These are phyloP conservation scores for Eilema sororculum DNA, from an alignment of 2,888 invertebrate species.

Conservation along the genomic window DNA sequence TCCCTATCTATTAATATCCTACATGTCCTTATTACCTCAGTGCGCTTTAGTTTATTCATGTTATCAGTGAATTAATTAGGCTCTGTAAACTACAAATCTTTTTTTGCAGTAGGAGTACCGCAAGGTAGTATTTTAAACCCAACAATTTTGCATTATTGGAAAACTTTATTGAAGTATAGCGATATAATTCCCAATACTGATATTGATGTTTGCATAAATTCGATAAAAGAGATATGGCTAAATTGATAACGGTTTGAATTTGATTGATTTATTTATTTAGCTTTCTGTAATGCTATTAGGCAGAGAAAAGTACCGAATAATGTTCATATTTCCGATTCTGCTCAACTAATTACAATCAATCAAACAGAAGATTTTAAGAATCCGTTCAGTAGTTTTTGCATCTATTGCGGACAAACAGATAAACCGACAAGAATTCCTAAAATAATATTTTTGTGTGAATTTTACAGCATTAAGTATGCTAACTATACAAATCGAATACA, in stretches of 20 bases:
- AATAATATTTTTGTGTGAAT: no score
- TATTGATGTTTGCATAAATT: background rate
- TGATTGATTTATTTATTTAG: constrained; percentile 8
- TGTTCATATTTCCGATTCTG: no score
- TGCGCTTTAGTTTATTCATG: background rate
- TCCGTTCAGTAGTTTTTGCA: no score
- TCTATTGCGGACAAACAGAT: no score
- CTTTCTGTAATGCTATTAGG: constrained; percentile 1
- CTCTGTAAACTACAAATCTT: background rate
- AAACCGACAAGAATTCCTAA: no score
- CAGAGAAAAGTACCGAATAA: background rate
- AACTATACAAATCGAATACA: no score
- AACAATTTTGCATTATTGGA: background rate
- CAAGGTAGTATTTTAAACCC: background rate
- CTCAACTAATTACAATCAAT: no score
- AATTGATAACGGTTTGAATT: constrained; percentile 14
- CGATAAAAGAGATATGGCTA: constrained; percentile 6
- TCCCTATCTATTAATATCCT: background rate
- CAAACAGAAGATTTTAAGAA: no score
- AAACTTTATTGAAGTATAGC: background rate
- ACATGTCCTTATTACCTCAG: no score
- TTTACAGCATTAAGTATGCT: no score
- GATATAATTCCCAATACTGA: background rate
- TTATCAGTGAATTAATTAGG: background rate
- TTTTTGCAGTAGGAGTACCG: background rate